phyloP scores from a whole-genome alignment of 1,140 invertebrate species.

The Monomorium pharaonis region DNA sequence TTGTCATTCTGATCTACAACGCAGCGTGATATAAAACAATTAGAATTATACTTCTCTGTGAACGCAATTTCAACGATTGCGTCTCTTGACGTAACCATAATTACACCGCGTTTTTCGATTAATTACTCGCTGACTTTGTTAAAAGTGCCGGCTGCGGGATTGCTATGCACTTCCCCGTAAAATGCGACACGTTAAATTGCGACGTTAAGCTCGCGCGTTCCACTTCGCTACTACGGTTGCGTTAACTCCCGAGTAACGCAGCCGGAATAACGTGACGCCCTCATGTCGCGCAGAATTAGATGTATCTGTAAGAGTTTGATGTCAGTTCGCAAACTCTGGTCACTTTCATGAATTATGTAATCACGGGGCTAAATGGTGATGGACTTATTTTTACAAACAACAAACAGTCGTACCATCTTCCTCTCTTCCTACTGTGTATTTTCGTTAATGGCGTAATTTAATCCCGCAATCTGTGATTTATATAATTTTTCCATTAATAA shows the following conservation, averaged over 20 bases:
- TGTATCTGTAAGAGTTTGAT: constrained; percentile 45
- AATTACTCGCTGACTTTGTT: constrained; percentile 45
- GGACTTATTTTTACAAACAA: constrained; percentile 9
- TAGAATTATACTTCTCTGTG: not conserved
- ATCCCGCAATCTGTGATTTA: not conserved
- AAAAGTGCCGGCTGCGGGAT: constrained; percentile 31
- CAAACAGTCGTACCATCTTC: not conserved
- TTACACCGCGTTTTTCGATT: constrained; percentile 41
- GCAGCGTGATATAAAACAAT: not conserved
- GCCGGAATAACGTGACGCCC: constrained; percentile 31
- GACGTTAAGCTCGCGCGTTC: constrained; percentile 34
- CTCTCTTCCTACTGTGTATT: not conserved
- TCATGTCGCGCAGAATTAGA: constrained; percentile 24
- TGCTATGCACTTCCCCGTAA: constrained; percentile 11
- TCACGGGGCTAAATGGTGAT: not conserved
- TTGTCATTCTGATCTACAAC: not conserved
- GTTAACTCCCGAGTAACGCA: constrained; percentile 24
- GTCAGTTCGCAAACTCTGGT: constrained; percentile 35
- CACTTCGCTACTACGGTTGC: constrained; percentile 39
- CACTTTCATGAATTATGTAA: constrained; percentile 48
- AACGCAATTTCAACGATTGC: constrained; percentile 26
- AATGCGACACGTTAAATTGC: constrained; percentile 40
- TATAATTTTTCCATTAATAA: not conserved
- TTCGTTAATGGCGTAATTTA: not conserved
- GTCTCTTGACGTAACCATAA: constrained; percentile 12